Evolutionary conservation across 2,888 invertebrate genomes (phyloP), one percentile per base, ranked within the genome.

Genomic region (Tinea semifulvella): DNA sequence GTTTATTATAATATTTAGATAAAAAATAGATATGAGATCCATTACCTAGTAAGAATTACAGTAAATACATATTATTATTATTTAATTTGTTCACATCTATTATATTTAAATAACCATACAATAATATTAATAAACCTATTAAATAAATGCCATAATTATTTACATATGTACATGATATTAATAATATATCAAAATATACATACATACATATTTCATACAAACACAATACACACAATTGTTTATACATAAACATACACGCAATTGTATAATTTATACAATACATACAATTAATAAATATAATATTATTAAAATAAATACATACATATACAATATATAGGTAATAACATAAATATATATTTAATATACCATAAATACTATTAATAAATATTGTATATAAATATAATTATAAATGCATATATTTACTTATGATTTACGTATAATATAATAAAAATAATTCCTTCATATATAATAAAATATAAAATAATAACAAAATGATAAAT

Each of bases 1-100:
- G 13, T n/a, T 31, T 19, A 31, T 42, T 14, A 20, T 20, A 11
- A 42, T 7, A 13, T 14, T 19, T 17, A 40, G 16, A 38, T 50
- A 55, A 54, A 48, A 56, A 56, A 61, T 61, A 63, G 46, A 60
- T 61, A 61, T 67, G 64, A 68, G 65, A 65, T 67, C 66, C 54
- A 52, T 61, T 26, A 19, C 49, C 48, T 59, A 50, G 49, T 50
- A 55, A 38, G 56, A 48, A 59, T 55, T 46, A 54, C 48, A 49
- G 44, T 50, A 47, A 51, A 54, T 53, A 50, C 51, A 52, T 51
- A 53, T 56, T 56, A 56, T 55, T 42, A 36, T 17, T 19, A 42
- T 20, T 17, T 19, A 39, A 27, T 17, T 26, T 46, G 19, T 28
- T 13, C 17, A 22, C 31, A 46, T 42, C 25, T 46, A 46, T 45